Evolutionary conservation across 2,113 vertebrate genomes (phyloP), one percentile per base, ranked within the genome.

Genomic region (Mugil cephalus): DNA sequence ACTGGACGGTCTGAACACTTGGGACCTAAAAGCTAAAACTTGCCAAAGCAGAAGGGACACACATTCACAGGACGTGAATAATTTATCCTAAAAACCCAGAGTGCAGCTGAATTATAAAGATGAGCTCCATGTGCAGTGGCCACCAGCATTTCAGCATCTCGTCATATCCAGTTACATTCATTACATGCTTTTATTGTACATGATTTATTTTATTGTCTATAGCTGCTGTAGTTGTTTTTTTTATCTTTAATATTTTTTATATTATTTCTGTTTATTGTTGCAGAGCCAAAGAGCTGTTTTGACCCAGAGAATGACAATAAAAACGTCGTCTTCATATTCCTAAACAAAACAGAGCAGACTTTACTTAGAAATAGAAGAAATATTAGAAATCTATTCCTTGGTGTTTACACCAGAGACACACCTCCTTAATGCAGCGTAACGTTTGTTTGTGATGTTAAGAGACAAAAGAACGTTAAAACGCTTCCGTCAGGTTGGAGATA

Each of bases 11-110:
- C 48, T 61, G 21, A 58, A 48, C 17, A 58, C 54, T 30, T 46
- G 17, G 42, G 40, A 55, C 40, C 62, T 51, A 11, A 80, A 77
- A 84, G 77, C 52, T 69, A 80, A 79, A 59, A 42, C 55, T n/a
- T 58, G 71, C 45, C 46, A 55, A 67, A 59, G 21, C 9, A 24
- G 40, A 72, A 30, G 24, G 52, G 35, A 30, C 40, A 36, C 46
- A 63, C 21, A 56, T 34, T 19, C n/a, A n/a, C n/a, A n/a, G 8
- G 7, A 24, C 45, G 4, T 80, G 5, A 69, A 80, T 58, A 47
- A 83, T 86, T 83, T 35, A 83, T 13, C 7, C 13, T 34, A 9
- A 39, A n/a, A 43, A 40, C 65, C 21, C 74, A 24, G n/a, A 63
- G 52, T 65, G 46, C 19, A 12, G 46, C 61, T 53, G 82, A 74